Evolutionary conservation across 2,888 invertebrate genomes (phyloP).

Genomic region (Macrosiphum euphorbiae): DNA sequence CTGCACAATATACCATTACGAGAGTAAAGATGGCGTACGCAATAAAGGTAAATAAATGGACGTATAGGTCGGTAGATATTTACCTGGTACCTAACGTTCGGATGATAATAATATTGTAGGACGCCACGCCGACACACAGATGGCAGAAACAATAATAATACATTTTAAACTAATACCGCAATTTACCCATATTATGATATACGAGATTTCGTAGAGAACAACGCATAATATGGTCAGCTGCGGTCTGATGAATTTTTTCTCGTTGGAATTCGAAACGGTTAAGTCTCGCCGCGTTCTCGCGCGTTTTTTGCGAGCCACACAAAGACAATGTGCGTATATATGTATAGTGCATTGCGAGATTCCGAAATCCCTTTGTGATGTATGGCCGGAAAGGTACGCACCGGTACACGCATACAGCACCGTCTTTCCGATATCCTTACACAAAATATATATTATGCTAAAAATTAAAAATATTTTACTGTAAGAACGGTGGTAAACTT

Average conservation of each 20-base stretch:
- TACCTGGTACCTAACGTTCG: not conserved
- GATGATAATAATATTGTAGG: not conserved
- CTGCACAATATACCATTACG: not conserved
- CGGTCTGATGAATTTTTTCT: not conserved
- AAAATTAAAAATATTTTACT: not conserved
- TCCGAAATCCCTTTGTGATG: not conserved
- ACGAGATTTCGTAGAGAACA: not conserved
- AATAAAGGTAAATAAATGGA: not conserved
- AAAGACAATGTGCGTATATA: not conserved
- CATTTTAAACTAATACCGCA: not conserved
- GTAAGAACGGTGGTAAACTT: not conserved
- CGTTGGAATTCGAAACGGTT: not conserved
- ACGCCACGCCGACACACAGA: not conserved
- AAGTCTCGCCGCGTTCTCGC: not conserved
- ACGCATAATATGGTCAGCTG: not conserved
- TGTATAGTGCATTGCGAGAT: not conserved
- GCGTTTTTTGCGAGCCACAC: not conserved
- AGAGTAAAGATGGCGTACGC: not conserved
- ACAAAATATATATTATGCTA: not conserved
- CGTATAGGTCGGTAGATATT: not conserved
- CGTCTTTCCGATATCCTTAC: not conserved
- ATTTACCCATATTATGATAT: not conserved
- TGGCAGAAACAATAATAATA: not conserved
- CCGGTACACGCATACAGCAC: not conserved
- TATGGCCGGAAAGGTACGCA: too few species aligned